Percentiles rank a stretch among this genome's conserved stretches.
These are phyloP conservation scores for Cataglyphis rosenhaueri DNA, from an alignment of 2,888 invertebrate genomes.

Conservation along the genomic window DNA sequence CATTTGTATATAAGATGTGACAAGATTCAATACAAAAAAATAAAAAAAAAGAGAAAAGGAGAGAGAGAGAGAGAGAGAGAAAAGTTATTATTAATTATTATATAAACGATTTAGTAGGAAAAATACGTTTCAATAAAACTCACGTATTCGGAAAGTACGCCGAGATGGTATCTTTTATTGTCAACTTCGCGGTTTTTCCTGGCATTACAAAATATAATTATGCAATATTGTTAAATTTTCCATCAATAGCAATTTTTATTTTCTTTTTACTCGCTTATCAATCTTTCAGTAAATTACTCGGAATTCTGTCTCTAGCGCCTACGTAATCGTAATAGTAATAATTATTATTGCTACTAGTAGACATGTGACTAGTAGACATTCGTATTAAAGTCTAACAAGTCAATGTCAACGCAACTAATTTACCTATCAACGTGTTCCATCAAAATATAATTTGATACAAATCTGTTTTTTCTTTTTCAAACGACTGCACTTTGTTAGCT, in stretches of 20 bases:
- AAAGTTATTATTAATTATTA: background rate
- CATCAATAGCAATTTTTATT: background rate
- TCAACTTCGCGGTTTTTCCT: background rate
- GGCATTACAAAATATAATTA: background rate
- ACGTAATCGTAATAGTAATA: slow-evolving; percentile 1
- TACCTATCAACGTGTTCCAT: slow-evolving; percentile 9
- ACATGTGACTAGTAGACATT: background rate
- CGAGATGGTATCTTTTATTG: background rate
- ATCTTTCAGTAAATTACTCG: background rate
- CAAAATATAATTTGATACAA: slow-evolving; percentile 27
- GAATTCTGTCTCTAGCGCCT: background rate
- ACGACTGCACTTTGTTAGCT: slow-evolving; percentile 8
- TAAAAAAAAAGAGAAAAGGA: too few relatives aligned
- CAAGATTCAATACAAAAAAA: too few relatives aligned
- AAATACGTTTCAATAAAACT: background rate
- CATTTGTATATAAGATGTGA: background rate
- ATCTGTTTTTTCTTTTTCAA: slow-evolving; percentile 23
- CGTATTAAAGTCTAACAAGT: slow-evolving; percentile 14
- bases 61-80: background rate
- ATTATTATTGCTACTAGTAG: background rate
- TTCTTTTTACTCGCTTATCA: background rate
- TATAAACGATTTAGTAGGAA: background rate
- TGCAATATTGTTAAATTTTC: background rate
- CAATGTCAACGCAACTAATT: slow-evolving; percentile 39
- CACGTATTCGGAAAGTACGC: background rate